These are phyloP conservation scores for Chauna torquata DNA, from an alignment of 2,113 vertebrate species.

Conservation along the genomic window DNA sequence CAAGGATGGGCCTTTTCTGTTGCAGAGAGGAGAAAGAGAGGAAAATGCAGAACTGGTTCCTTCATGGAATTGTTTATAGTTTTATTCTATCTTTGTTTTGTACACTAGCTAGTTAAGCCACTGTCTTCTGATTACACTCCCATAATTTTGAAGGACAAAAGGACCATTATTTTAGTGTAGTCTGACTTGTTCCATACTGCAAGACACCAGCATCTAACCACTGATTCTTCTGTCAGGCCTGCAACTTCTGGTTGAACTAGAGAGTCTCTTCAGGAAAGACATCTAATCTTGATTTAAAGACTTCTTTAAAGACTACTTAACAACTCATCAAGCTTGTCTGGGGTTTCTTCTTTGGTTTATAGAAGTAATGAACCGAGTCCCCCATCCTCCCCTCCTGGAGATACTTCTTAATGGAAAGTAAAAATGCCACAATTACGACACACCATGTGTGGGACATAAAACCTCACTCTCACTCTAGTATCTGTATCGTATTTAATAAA, in stretches of 20 bases:
- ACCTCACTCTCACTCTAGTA: constrained; percentile 44
- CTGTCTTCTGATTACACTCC: neutral
- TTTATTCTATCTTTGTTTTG: neutral
- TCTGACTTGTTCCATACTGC: neutral
- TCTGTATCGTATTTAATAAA: constrained; percentile 74
- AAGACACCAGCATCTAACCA: neutral
- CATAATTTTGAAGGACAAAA: neutral
- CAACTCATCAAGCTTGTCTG: constrained; percentile 67
- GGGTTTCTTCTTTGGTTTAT: constrained; percentile 63
- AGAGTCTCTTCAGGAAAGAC: constrained; percentile 35
- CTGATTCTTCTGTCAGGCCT: neutral
- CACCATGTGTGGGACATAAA: constrained; percentile 75
- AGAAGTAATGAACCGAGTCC: constrained; percentile 65
- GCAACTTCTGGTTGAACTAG: neutral
- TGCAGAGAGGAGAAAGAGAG: neutral
- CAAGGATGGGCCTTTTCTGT: neutral
- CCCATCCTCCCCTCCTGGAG: constrained; percentile 65
- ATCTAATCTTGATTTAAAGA: constrained; percentile 64
- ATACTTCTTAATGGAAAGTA: constrained; percentile 74
- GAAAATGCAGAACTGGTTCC: neutral
- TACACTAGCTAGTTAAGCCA: neutral
- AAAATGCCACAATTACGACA: constrained; percentile 76
- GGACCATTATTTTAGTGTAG: neutral
- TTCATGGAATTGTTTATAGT: neutral
- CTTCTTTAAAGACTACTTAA: constrained; percentile 70